Percentiles rank a stretch among this genome's conserved stretches.
Evolutionary conservation across 2,888 invertebrate genomes (phyloP).

Genomic region (Drosophila ezoana): DNA sequence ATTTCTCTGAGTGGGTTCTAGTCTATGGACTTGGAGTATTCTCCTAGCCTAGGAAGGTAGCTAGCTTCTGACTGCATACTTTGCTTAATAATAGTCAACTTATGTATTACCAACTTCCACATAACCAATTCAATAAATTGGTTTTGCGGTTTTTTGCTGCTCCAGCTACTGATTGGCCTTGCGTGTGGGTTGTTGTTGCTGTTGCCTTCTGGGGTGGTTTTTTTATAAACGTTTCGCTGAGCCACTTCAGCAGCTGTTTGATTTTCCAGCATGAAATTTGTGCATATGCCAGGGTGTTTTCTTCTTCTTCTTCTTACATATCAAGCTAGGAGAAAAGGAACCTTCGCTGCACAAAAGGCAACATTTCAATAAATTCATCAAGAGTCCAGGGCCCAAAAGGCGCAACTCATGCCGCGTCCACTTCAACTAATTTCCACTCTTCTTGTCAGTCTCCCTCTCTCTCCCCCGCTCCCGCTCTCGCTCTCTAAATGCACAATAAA

Average conservation of each 20-base stretch:
- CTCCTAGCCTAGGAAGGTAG: too few relatives aligned
- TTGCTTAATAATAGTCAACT: not conserved
- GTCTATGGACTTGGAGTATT: too few relatives aligned
- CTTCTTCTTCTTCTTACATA: not conserved
- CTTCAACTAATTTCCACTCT: slow-evolving; percentile 69
- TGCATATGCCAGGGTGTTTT: slow-evolving; percentile 58
- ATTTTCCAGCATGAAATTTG: slow-evolving; percentile 60
- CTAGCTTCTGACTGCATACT: too few relatives aligned
- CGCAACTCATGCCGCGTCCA: slow-evolving; percentile 60
- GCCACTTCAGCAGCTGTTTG: slow-evolving; percentile 69
- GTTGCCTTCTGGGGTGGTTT: not conserved
- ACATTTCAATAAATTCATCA: slow-evolving; percentile 77
- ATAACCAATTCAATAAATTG: not conserved
- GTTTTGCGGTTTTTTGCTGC: slow-evolving; percentile 32
- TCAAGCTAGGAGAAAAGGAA: slow-evolving; percentile 6
- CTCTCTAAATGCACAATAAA: slow-evolving; percentile 71
- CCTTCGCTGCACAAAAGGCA: slow-evolving; percentile 40
- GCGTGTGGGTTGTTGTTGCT: slow-evolving; percentile 32
- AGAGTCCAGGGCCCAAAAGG: slow-evolving; percentile 26
- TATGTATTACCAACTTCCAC: not conserved
- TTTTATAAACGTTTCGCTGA: slow-evolving; percentile 5
- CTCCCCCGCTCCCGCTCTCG: not conserved
- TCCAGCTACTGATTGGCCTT: slow-evolving; percentile 39
- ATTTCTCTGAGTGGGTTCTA: not conserved
- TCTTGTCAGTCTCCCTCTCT: slow-evolving; percentile 7